Base-by-base conservation (phyloP, 2,113 vertebrate genomes). In the Hipposideros armiger region DNA sequence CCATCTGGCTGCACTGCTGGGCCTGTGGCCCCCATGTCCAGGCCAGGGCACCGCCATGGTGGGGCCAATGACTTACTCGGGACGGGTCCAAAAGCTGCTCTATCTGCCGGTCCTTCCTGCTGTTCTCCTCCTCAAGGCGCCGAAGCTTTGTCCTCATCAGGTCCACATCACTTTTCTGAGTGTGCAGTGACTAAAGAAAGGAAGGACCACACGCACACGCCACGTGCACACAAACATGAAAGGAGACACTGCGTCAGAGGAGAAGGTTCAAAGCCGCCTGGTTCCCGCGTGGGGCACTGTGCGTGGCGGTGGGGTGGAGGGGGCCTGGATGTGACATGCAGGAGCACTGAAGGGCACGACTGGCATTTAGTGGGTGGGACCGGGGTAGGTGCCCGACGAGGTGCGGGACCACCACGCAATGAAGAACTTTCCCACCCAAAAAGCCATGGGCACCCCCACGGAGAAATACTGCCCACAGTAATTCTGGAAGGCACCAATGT, bases 21-120 rank as follows among this genome's bases (percentile, higher is more conserved):
- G 47, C 47, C 47, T 50, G 47, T 4, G 47, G 47, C 47, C 11
- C 47, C 40, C 54, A 30, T 7, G 6, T 11, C 50, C 6, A 16
- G 0, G 19, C 11, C 1, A 2, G 42, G 60, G 28, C 30, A 1
- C 76, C 1, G 0, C 7, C 5, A 0, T 17, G 0, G 2, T 47
- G 7, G 67, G 84, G 70, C 0, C 82, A 6, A 45, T 2, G 7
- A 70, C 97, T 94, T 56, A 99, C 99, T 95, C 98, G 99, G 64
- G 98, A 98, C 69, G 98, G 98, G 91, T 99, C 99, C 98, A 99
- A 88, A 15, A 99, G 98, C 67, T 99, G 99, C 22, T 99, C 99
- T 36, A 99, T 99, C 96, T 99, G 99, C 90, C 98, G 99, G 95
- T 99, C 99, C 98, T 99, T 99, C 74, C 99, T 99, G 22, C 30